Percentiles rank a stretch among this genome's conserved stretches.
These are phyloP conservation scores for Pelobates fuscus DNA, from an alignment of 2,113 vertebrate species.

Conservation along the genomic window DNA sequence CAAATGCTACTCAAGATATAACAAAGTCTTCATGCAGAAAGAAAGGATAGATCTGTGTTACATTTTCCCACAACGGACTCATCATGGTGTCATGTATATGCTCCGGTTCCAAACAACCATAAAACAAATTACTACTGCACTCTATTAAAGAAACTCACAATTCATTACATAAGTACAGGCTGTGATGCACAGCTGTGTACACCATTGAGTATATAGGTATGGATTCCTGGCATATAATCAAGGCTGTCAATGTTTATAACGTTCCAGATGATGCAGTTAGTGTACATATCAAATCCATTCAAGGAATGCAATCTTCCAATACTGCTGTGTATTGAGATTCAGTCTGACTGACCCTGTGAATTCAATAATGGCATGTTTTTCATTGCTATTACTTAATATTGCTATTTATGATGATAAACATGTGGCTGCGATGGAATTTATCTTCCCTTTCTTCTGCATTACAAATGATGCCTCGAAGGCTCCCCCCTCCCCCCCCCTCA, in stretches of 20 bases:
- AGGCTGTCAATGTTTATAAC: slow-evolving; percentile 27
- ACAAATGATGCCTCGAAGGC: slow-evolving; percentile 63
- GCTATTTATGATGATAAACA: slow-evolving; percentile 51
- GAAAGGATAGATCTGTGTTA: no score
- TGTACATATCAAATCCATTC: slow-evolving; percentile 12
- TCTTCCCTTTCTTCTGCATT: slow-evolving; percentile 66
- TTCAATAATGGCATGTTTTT: slow-evolving; percentile 45
- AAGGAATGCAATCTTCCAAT: slow-evolving; percentile 13
- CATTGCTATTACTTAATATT: slow-evolving; percentile 49
- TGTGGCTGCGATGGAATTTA: slow-evolving; percentile 63
- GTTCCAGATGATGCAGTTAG: slow-evolving; percentile 14
- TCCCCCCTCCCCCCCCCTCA: slow-evolving; percentile 32
- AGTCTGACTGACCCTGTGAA: slow-evolving; percentile 10
- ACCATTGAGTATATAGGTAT: neutral
- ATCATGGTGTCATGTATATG: no score
- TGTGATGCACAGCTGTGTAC: neutral
- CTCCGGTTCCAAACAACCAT: no score
- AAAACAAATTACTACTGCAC: no score
- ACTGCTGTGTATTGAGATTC: slow-evolving; percentile 22
- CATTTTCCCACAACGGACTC: no score
- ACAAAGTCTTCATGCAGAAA: no score
- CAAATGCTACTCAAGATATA: no score
- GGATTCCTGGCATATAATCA: slow-evolving; percentile 3
- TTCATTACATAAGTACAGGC: neutral
- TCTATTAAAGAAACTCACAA: no score